Conservation (phyloP, 2,113 vertebrate species). For the Trinectes maculatus region DNA sequence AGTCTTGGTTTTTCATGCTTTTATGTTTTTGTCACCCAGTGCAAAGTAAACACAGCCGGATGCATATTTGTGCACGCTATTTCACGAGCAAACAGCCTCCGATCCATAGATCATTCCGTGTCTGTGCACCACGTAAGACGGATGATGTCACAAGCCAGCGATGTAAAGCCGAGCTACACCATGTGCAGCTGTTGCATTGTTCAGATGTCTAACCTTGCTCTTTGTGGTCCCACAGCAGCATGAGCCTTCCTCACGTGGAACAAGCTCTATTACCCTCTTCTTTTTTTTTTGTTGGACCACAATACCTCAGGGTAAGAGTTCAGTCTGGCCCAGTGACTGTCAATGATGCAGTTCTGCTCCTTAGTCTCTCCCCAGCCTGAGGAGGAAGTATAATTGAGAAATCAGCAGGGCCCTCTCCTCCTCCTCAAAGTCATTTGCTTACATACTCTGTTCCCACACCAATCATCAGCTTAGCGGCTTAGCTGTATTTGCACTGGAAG, state of each 20-base stretch:
- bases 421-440: constrained; percentile 82
- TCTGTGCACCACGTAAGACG: constrained; percentile 23
- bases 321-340: constrained; percentile 71
- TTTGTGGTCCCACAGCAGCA: constrained; percentile 48
- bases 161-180: constrained; percentile 9
- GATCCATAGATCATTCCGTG: constrained; percentile 41
- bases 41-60: constrained; percentile 15
- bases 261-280: constrained; percentile 64
- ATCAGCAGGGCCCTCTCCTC: constrained; percentile 78
- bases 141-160: constrained; percentile 3
- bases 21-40: neutral
- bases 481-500: constrained; percentile 84
- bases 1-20: neutral
- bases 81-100: constrained; percentile 12
- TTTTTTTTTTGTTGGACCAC: constrained; percentile 54
- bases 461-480: constrained; percentile 84
- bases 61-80: constrained; percentile 18
- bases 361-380: constrained; percentile 68
- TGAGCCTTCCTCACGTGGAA: constrained; percentile 34
- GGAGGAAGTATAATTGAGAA: constrained; percentile 83
- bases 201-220: constrained; percentile 47
- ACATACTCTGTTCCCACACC: constrained; percentile 82
- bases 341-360: constrained; percentile 68
- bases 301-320: constrained; percentile 60
- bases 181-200: constrained; percentile 38